Evolutionary conservation across 2,113 vertebrate genomes (phyloP).

Genomic region (Pseudorasbora parva): DNA sequence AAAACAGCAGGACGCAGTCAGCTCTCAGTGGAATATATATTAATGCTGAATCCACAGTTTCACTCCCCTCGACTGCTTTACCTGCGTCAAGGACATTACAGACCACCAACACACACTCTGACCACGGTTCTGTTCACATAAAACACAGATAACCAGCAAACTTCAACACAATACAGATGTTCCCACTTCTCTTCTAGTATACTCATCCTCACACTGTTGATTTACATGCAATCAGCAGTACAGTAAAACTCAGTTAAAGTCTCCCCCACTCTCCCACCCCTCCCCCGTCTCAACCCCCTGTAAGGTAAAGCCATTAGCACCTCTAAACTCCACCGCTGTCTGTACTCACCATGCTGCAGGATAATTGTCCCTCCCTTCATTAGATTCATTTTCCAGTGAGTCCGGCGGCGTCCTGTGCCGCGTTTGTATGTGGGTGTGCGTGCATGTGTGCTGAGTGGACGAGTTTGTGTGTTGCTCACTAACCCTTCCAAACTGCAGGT

Average conservation of each 20-base stretch:
- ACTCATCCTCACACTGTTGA: neutral
- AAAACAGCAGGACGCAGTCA: conserved; percentile 23
- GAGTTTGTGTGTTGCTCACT: conserved; percentile 20
- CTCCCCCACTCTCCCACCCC: conserved; percentile 25
- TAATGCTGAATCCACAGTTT: conserved; percentile 43
- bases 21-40: conserved; percentile 1
- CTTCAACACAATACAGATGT: neutral
- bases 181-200: neutral
- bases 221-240: neutral
- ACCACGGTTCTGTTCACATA: neutral
- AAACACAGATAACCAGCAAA: neutral
- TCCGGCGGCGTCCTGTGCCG: conserved; percentile 10
- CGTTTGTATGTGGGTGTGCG: conserved; percentile 18
- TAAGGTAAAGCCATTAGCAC: conserved; percentile 61
- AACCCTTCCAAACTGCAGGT: conserved; percentile 48
- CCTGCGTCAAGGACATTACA: conserved; percentile 50
- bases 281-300: conserved; percentile 47
- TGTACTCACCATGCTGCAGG: conserved; percentile 68
- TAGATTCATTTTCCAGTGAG: conserved; percentile 60
- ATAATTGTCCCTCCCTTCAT: conserved; percentile 44
- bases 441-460: conserved; percentile 35
- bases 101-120: conserved; percentile 31
- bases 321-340: conserved; percentile 30
- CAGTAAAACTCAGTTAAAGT: conserved; percentile 24
- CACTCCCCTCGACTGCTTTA: conserved; percentile 24